Evolutionary conservation across 2,113 vertebrate species (phyloP).

Genomic region (Oenanthe melanoleuca): DNA sequence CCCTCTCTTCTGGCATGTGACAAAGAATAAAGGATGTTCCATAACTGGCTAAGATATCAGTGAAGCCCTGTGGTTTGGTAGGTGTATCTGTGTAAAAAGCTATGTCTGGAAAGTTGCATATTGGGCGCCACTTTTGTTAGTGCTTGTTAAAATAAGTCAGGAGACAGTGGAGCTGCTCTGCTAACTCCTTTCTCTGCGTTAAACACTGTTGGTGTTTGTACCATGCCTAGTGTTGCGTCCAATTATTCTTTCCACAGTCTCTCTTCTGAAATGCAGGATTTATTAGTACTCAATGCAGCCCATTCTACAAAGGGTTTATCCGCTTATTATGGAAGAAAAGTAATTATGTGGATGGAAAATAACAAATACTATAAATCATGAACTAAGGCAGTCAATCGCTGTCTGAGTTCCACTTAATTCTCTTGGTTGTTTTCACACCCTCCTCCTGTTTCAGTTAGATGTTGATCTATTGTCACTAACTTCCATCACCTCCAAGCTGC

Average conservation of each 20-base stretch:
- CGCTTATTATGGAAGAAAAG: constrained; percentile 3
- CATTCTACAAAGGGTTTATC: constrained; percentile 6
- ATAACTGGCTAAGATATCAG: neutral
- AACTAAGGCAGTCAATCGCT: neutral
- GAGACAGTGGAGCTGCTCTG: neutral
- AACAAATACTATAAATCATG: constrained; percentile 8
- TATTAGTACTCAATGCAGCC: neutral
- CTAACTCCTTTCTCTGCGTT: neutral
- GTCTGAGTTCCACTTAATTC: constrained; percentile 3
- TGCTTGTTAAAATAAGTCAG: neutral
- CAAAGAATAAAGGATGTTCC: neutral
- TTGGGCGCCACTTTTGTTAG: neutral
- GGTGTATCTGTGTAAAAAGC: neutral
- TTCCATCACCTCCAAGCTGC: constrained; percentile 39
- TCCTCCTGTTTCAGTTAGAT: constrained; percentile 66
- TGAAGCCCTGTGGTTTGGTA: neutral
- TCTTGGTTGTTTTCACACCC: constrained; percentile 11
- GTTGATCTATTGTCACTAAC: constrained; percentile 68
- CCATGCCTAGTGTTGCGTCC: neutral
- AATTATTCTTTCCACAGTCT: neutral
- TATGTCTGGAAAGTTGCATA: neutral
- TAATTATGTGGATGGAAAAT: neutral
- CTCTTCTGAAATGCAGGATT: neutral
- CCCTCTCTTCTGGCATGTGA: neutral
- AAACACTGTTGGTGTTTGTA: neutral